A percentile compares a stretch with the other conserved stretches of the same genome.
These are phyloP conservation scores for Euphonia xanthogaster DNA, from an alignment of 2,797 vertebrate species.

Conservation along the genomic window DNA sequence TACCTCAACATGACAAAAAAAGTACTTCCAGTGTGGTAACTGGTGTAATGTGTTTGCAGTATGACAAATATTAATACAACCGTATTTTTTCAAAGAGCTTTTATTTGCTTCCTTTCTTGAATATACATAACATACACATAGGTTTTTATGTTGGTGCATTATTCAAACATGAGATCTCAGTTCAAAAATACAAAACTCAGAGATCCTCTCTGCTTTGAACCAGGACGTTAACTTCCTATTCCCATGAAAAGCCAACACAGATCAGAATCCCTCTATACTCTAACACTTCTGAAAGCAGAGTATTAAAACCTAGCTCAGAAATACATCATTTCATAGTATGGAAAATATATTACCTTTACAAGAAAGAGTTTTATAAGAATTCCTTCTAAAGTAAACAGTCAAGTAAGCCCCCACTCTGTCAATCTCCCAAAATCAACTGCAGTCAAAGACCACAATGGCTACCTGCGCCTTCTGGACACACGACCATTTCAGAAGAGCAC, in stretches of 20 bases:
- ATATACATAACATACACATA: neutral
- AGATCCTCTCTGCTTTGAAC: conserved; percentile 38
- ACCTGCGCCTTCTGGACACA: conserved; percentile 44
- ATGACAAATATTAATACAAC: neutral
- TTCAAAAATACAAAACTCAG: conserved; percentile 42
- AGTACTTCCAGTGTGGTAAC: neutral
- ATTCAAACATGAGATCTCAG: neutral
- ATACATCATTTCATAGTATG: conserved; percentile 58
- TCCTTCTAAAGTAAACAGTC: conserved; percentile 67
- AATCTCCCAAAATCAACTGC: neutral
- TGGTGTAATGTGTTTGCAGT: neutral
- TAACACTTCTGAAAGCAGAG: conserved; percentile 50
- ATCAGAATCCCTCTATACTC: neutral
- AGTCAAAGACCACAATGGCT: conserved; percentile 32
- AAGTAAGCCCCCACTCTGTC: neutral
- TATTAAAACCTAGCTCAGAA: conserved; percentile 63
- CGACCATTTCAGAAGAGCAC: conserved; percentile 20
- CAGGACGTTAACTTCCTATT: conserved; percentile 35
- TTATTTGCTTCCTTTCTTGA: conserved; percentile 45
- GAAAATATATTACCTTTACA: conserved; percentile 78
- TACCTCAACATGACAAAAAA: neutral
- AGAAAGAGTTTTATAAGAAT: conserved; percentile 74
- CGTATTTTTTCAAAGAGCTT: conserved; percentile 19
- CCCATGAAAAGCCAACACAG: conserved; percentile 28
- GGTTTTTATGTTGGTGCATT: neutral